phyloP scores from a whole-genome alignment of 2,888 invertebrate species.

The Caenorhabditis sp. region DNA sequence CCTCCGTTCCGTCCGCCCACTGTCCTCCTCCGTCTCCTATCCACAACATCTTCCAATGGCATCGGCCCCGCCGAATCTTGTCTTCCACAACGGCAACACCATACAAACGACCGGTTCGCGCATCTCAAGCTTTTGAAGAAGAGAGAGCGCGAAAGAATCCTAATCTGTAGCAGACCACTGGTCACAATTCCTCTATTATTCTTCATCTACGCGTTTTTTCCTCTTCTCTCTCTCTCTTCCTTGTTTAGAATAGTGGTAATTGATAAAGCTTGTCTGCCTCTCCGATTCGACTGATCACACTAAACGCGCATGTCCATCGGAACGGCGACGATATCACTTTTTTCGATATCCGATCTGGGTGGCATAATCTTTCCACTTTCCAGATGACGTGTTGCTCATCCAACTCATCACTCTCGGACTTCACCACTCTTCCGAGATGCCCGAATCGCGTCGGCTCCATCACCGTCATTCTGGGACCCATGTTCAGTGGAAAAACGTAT shows the following conservation, averaged over 20 bases:
- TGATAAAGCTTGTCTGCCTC: constrained; percentile 21
- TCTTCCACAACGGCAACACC: constrained; percentile 6
- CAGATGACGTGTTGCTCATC: constrained; percentile 62
- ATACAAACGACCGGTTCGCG: constrained; percentile 47
- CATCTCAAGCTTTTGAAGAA: constrained; percentile 37
- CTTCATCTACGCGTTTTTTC: background rate
- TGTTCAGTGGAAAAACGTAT: constrained; percentile 79
- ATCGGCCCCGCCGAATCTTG: constrained; percentile 37
- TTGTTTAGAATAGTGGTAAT: constrained; percentile 5
- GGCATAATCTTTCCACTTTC: background rate
- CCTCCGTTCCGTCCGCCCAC: constrained; percentile 19
- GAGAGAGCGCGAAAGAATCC: constrained; percentile 29
- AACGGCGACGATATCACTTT: constrained; percentile 27
- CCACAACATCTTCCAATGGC: constrained; percentile 35
- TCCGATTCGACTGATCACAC: constrained; percentile 1
- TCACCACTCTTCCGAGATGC: constrained; percentile 51
- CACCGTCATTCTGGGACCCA: constrained; percentile 75
- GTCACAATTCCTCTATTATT: background rate
- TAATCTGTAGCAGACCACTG: constrained; percentile 35
- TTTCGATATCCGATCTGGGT: constrained; percentile 33
- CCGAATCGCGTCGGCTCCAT: constrained; percentile 68
- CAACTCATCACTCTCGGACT: constrained; percentile 55
- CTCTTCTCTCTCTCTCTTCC: background rate
- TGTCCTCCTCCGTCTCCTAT: constrained; percentile 7
- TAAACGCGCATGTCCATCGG: background rate